These are phyloP conservation scores for Erpetoichthys calabaricus DNA, from an alignment of 2,797 vertebrate species.

Conservation along the genomic window DNA sequence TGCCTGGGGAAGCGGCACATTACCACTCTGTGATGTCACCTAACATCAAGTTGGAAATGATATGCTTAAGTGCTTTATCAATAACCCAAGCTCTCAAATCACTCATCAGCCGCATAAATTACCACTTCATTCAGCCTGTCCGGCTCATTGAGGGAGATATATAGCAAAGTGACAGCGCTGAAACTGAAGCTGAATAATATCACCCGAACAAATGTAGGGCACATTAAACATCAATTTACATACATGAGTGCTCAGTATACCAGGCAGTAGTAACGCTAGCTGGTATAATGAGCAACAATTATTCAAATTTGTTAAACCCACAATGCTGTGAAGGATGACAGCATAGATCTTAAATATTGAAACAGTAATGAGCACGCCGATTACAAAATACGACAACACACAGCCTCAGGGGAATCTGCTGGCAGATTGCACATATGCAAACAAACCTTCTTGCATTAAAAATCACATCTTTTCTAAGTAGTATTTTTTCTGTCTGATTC, in stretches of 20 bases:
- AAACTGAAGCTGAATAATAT: slow-evolving; percentile 51
- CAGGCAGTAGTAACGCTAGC: slow-evolving; percentile 30
- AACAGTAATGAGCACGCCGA: slow-evolving; percentile 35
- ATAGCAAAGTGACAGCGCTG: slow-evolving; percentile 44
- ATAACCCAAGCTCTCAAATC: slow-evolving; percentile 52
- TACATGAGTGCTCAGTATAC: slow-evolving; percentile 16
- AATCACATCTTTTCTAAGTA: neutral
- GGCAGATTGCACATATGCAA: neutral
- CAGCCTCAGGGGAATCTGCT: slow-evolving; percentile 1
- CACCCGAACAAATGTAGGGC: slow-evolving; percentile 37
- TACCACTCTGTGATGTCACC: slow-evolving; percentile 41
- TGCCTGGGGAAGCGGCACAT: slow-evolving; percentile 22
- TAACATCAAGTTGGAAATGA: slow-evolving; percentile 45
- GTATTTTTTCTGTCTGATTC: no score
- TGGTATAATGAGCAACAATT: slow-evolving; percentile 41
- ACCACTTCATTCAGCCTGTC: slow-evolving; percentile 42
- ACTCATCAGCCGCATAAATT: slow-evolving; percentile 61
- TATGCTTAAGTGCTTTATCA: slow-evolving; percentile 70
- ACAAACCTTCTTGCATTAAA: neutral
- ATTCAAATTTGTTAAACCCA: slow-evolving; percentile 52
- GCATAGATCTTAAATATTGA: slow-evolving; percentile 29
- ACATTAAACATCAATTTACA: slow-evolving; percentile 62
- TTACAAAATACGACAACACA: slow-evolving; percentile 3
- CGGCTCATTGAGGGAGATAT: slow-evolving; percentile 48
- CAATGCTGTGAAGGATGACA: slow-evolving; percentile 26